A percentile compares a stretch with the other conserved stretches of the same genome.
phyloP scores from a whole-genome alignment of 2,113 vertebrate species.

The Dicentrarchus labrax region DNA sequence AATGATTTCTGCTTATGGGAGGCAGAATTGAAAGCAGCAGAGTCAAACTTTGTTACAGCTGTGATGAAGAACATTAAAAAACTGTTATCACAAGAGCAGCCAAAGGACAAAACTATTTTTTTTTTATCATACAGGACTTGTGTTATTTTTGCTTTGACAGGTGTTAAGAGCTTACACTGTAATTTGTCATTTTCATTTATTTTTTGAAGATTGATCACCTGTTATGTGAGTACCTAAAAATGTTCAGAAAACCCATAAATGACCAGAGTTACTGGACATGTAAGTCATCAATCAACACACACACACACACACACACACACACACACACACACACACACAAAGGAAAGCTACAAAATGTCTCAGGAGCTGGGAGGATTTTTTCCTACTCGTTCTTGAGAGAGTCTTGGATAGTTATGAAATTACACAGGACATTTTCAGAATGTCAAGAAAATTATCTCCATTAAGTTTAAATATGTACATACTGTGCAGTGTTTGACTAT shows the following conservation, averaged over 20 bases:
- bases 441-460: not conserved
- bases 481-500: not conserved
- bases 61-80: conserved; percentile 50
- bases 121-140: not conserved
- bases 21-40: conserved; percentile 23
- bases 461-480: not conserved
- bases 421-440: not conserved
- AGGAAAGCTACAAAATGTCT: not conserved
- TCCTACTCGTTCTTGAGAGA: not conserved
- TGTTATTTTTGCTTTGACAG: conserved; percentile 32
- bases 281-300: conserved; percentile 42
- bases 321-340: not conserved
- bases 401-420: not conserved
- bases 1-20: conserved; percentile 43
- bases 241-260: conserved; percentile 38
- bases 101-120: conserved; percentile 22
- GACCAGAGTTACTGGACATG: conserved; percentile 4
- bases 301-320: not conserved
- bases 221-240: conserved; percentile 5
- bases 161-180: not conserved
- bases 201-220: conserved; percentile 49
- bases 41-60: conserved; percentile 32
- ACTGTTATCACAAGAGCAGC: conserved; percentile 17
- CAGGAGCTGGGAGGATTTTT: not conserved
- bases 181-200: conserved; percentile 54